Percentiles rank a stretch among this genome's conserved stretches.
phyloP scores from a whole-genome alignment of 1,140 invertebrate species.

The Chrysopa pallens region DNA sequence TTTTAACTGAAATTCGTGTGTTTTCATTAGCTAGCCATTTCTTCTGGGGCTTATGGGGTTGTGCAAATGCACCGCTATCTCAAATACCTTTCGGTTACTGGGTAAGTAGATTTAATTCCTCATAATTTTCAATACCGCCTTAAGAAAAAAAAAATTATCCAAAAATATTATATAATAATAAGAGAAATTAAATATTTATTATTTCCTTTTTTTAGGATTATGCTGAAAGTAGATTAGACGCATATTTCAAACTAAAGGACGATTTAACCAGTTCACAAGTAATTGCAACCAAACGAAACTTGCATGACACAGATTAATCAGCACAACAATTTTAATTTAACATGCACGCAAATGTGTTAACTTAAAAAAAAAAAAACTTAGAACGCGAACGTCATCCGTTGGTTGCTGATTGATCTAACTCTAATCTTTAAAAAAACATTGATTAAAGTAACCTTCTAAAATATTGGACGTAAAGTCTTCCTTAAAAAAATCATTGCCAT shows the following conservation, averaged over 20 bases:
- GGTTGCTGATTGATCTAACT: too few relatives aligned
- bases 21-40: conserved; percentile 81
- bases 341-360: too few relatives aligned
- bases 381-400: too few relatives aligned
- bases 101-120: conserved; percentile 37
- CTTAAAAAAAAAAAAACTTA: too few relatives aligned
- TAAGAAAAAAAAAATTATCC: conserved; percentile 1
- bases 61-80: conserved; percentile 72
- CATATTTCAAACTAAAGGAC: conserved; percentile 3
- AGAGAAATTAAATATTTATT: background rate
- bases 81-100: conserved; percentile 89
- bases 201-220: conserved; percentile 1
- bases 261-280: background rate
- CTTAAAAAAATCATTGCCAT: too few relatives aligned
- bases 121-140: conserved; percentile 2
- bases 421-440: too few relatives aligned
- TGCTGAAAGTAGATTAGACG: background rate
- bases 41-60: conserved; percentile 82
- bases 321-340: background rate
- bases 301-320: background rate
- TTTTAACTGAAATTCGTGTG: conserved; percentile 60
- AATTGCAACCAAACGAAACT: background rate
- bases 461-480: too few relatives aligned
- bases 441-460: too few relatives aligned
- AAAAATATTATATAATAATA: background rate